A percentile compares a stretch with the other conserved stretches of the same genome.
These are phyloP conservation scores for Fragum sueziense DNA, from an alignment of 2,888 invertebrate genomes.

Conservation along the genomic window DNA sequence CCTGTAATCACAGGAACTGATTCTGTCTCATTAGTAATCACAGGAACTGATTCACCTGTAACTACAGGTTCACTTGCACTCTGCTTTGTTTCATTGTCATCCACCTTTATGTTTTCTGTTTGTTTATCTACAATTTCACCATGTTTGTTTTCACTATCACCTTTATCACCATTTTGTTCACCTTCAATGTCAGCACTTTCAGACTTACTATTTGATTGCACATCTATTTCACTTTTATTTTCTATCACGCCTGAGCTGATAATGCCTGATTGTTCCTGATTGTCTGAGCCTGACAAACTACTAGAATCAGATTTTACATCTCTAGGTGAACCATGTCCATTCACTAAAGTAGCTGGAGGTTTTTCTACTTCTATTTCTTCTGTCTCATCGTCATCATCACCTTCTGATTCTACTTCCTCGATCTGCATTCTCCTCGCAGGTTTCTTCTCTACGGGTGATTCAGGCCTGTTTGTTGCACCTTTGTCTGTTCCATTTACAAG, in stretches of 20 bases:
- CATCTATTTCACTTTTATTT: background rate
- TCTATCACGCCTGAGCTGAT: background rate
- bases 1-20: conserved; percentile 15
- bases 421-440: conserved; percentile 49
- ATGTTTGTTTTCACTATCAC: background rate
- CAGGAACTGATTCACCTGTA: conserved; percentile 3
- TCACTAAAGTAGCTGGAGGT: background rate
- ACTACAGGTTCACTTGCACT: background rate
- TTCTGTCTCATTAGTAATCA: conserved; percentile 9
- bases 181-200: conserved; percentile 24
- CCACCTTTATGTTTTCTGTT: conserved; percentile 14
- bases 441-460: conserved; percentile 14
- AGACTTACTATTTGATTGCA: background rate
- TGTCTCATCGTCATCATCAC: conserved; percentile 29
- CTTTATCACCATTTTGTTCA: background rate
- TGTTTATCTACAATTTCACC: no score
- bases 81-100: conserved; percentile 10
- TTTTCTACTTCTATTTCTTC: conserved; percentile 16
- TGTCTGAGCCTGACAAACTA: background rate
- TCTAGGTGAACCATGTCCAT: conserved; percentile 32
- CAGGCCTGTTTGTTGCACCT: background rate
- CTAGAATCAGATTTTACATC: conserved; percentile 8
- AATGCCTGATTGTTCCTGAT: no score
- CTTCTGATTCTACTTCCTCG: conserved; percentile 59
- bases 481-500: background rate